phyloP scores from a whole-genome alignment of 2,797 vertebrate species.

The Trematomus bernacchii region DNA sequence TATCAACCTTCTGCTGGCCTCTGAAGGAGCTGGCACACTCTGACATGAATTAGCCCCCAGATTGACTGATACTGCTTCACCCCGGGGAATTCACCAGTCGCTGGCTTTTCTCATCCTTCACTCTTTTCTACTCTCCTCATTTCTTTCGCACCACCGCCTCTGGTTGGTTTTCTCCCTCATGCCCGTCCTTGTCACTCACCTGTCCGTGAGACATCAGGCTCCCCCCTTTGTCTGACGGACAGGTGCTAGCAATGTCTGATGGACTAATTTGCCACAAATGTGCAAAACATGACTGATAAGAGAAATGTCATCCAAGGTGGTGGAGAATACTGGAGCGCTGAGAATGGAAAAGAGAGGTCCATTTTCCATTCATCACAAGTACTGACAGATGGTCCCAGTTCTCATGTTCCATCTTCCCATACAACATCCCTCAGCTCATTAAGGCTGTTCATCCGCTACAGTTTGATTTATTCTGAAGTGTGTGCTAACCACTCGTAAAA shows the following conservation, averaged over 20 bases:
- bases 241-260: constrained; percentile 79
- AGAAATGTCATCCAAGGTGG: constrained; percentile 80
- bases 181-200: constrained; percentile 83
- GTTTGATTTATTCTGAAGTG: constrained; percentile 54
- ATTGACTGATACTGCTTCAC: constrained; percentile 88
- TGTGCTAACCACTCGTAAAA: constrained; percentile 32
- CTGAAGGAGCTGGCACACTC: constrained; percentile 86
- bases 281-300: constrained; percentile 71
- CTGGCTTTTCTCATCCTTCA: constrained; percentile 47
- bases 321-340: constrained; percentile 43
- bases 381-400: constrained; percentile 74
- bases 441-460: constrained; percentile 39
- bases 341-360: constrained; percentile 55
- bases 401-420: constrained; percentile 68
- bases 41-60: constrained; percentile 93
- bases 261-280: constrained; percentile 86
- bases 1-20: constrained; percentile 89
- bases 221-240: constrained; percentile 72
- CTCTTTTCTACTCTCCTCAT: constrained; percentile 51
- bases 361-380: constrained; percentile 69
- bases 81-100: constrained; percentile 76
- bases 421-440: constrained; percentile 74
- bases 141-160: constrained; percentile 57
- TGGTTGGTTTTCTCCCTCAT: constrained; percentile 37
- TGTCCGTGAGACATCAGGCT: constrained; percentile 79